These are phyloP conservation scores for Monomorium pharaonis DNA, from an alignment of 1,140 invertebrate genomes.

Conservation along the genomic window DNA sequence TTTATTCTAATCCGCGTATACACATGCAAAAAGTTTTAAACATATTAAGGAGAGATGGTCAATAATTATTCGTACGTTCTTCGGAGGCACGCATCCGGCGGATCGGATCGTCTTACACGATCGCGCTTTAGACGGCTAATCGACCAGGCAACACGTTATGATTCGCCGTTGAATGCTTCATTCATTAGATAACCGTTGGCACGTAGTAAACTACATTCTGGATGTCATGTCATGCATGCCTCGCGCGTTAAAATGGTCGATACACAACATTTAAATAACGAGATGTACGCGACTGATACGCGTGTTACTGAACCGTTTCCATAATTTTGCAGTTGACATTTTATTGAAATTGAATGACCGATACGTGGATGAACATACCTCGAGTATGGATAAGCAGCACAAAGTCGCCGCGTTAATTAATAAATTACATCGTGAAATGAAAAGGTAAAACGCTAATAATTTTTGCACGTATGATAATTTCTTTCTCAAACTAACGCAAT, in stretches of 20 bases:
- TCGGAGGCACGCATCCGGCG: not conserved
- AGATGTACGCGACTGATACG: slow-evolving; percentile 2
- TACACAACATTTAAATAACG: slow-evolving; percentile 29
- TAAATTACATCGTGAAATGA: slow-evolving; percentile 5
- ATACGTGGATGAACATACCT: not conserved
- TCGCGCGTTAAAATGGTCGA: slow-evolving; percentile 30
- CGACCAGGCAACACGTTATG: slow-evolving; percentile 34
- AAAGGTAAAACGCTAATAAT: not conserved
- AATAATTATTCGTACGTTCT: slow-evolving; percentile 46
- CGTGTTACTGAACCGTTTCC: slow-evolving; percentile 5
- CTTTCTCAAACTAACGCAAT: not conserved
- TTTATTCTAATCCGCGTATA: not conserved
- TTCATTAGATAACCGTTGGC: slow-evolving; percentile 75
- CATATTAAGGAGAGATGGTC: not conserved
- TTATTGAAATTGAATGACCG: slow-evolving; percentile 8
- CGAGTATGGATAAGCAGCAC: not conserved
- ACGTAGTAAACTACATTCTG: slow-evolving; percentile 69
- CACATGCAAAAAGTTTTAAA: not conserved
- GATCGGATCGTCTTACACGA: slow-evolving; percentile 23
- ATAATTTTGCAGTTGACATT: slow-evolving; percentile 43
- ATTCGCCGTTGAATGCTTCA: slow-evolving; percentile 71
- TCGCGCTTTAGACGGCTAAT: slow-evolving; percentile 31
- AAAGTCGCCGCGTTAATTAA: not conserved
- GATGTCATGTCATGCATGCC: slow-evolving; percentile 65
- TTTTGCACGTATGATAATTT: not conserved